Base-by-base conservation (phyloP, 2,113 vertebrate species). In the Neomonachus schauinslandi region DNA sequence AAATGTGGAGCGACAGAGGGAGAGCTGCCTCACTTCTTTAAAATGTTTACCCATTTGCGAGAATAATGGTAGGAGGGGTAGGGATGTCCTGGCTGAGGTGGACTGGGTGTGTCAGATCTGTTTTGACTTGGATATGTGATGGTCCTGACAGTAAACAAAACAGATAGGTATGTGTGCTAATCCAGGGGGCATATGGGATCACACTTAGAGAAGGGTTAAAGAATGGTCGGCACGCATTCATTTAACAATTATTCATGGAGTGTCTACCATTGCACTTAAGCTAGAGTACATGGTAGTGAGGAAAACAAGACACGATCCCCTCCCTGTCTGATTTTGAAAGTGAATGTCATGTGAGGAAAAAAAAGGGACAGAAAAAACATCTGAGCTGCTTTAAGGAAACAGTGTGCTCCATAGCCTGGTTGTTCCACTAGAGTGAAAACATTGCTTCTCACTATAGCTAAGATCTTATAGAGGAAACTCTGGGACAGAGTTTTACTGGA, bases 311-410 rank as follows among this genome's bases (percentile, higher is more conserved):
- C 46, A 22, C 1, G 36, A 63, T 79, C 12, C 26, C 9, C 8
- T 61, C 21, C 39, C 53, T 33, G 5, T 53, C 74, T 96, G 46
- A 33, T 79, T 97, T 95, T 89, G 61, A 82, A 97, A 89, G 36
- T 90, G 59, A 33, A 88, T 95, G 72, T 86, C 59, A n/a, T 14
- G 7, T 85, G 53, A 85, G 57, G 19, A 21, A 65, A 46, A 22
- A 71, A n/a, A 22, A 5, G 31, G 55, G 11, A 84, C 28, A 86
- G 51, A 39, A 18, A 51, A 85, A 76, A 67, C n/a, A 18, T n/a
- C 9, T 55, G 33, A 57, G 57, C 21, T 42, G 15, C 84, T 81
- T 5, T 46, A 11, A 53, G 51, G 59, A 67, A 88, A 67, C 13
- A 57, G 2, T 69, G 65, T 83, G 33, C 55, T 89, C 36, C 49